Evolutionary conservation across 1,140 invertebrate genomes (phyloP).

Genomic region (Solenopsis fugax): DNA sequence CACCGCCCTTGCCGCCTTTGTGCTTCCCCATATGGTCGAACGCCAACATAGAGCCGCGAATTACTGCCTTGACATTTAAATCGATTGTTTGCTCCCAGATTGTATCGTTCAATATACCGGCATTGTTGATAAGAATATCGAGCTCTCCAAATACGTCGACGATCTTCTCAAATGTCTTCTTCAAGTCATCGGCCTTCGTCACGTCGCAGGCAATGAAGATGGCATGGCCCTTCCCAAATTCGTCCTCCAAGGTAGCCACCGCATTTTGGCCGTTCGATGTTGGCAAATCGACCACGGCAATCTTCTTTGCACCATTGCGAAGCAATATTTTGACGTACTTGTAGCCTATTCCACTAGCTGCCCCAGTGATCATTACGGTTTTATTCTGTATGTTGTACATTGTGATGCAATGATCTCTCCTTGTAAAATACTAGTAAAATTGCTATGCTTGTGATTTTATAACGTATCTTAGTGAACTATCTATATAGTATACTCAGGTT

Average conservation of each 20-base stretch:
- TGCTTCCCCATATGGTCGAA: constrained; percentile 81
- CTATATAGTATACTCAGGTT: no score
- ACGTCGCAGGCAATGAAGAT: constrained; percentile 35
- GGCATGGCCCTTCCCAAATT: constrained; percentile 78
- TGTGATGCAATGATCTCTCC: no score
- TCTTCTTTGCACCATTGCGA: constrained; percentile 80
- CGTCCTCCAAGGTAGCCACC: constrained; percentile 53
- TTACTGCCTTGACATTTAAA: constrained; percentile 81
- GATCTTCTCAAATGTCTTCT: constrained; percentile 80
- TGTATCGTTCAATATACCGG: constrained; percentile 87
- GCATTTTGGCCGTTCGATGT: no score
- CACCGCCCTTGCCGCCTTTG: constrained; percentile 81
- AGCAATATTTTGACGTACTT: constrained; percentile 83
- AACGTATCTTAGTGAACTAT: no score
- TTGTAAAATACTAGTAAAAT: no score
- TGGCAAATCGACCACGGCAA: constrained; percentile 66
- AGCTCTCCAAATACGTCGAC: constrained; percentile 84
- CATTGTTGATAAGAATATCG: constrained; percentile 89
- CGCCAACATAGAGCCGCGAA: constrained; percentile 1
- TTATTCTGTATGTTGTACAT: no score
- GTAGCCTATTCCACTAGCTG: constrained; percentile 79
- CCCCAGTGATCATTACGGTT: no score
- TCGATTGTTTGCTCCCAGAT: constrained; percentile 83
- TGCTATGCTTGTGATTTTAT: no score
- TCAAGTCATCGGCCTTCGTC: not conserved